Conservation (phyloP, 1,140 invertebrate species). For the Acyrthosiphon pisum region DNA sequence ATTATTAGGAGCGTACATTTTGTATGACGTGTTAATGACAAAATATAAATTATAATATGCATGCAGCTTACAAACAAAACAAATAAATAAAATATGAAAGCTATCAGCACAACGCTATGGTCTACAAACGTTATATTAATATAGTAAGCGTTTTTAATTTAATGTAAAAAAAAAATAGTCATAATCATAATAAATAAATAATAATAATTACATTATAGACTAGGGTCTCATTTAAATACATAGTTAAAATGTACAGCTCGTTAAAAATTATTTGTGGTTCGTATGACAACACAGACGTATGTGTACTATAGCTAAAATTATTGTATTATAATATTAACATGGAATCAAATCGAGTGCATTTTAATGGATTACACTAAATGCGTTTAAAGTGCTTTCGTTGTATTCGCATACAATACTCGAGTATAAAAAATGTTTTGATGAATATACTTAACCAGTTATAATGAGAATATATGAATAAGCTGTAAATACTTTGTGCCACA, state of each 20-base stretch:
- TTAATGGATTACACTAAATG: not conserved
- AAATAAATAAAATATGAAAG: constrained; percentile 24
- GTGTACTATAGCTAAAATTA: not conserved
- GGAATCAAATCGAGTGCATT: not conserved
- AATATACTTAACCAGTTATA: not conserved
- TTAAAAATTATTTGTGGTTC: not conserved
- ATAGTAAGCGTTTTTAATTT: not conserved
- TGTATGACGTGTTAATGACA: not conserved
- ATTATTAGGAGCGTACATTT: not conserved
- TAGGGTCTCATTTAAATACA: not conserved
- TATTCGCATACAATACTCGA: not conserved
- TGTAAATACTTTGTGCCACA: not conserved
- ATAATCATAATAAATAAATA: constrained; percentile 23
- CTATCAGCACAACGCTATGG: not conserved
- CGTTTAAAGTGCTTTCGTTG: not conserved
- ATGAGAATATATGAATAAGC: not conserved
- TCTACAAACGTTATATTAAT: not conserved
- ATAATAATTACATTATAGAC: constrained; percentile 27
- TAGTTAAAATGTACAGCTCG: not conserved
- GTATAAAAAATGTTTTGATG: not conserved
- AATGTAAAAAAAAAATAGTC: not conserved
- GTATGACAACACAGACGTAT: not conserved
- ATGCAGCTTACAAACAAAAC: constrained; percentile 38
- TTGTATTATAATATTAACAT: not conserved
- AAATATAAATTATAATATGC: not conserved